A percentile compares a stretch with the other conserved stretches of the same genome.
Evolutionary conservation across 2,888 invertebrate species (phyloP).

Genomic region (Spicauda simplicius): DNA sequence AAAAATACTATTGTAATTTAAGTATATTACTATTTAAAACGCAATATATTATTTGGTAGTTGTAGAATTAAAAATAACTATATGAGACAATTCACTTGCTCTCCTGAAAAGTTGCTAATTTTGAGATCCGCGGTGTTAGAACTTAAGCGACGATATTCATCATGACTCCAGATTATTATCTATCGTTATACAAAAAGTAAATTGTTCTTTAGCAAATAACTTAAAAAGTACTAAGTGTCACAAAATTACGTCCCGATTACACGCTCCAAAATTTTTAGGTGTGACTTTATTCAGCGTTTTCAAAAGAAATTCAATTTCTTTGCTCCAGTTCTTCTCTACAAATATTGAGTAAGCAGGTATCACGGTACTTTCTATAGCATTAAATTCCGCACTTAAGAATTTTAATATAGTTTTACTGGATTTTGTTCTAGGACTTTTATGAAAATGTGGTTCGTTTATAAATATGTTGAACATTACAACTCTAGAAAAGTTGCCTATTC

Average conservation of each 20-base stretch:
- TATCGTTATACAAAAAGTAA: too few relatives aligned
- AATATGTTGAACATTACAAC: too few relatives aligned
- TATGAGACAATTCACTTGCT: too few relatives aligned
- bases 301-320: constrained; percentile 27
- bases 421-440: not conserved
- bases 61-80: too few relatives aligned
- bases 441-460: not conserved
- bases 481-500: too few relatives aligned
- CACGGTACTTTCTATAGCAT: not conserved
- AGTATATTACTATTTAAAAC: too few relatives aligned
- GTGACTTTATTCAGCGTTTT: constrained; percentile 16
- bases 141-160: too few relatives aligned
- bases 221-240: not conserved
- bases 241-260: not conserved
- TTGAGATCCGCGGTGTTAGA: too few relatives aligned
- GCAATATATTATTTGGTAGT: too few relatives aligned
- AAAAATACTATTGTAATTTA: too few relatives aligned
- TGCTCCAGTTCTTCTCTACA: constrained; percentile 19
- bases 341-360: constrained; percentile 11
- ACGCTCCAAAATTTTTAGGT: constrained; percentile 1
- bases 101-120: too few relatives aligned
- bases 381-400: not conserved
- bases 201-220: not conserved
- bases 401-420: not conserved
- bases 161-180: too few relatives aligned